Evolutionary conservation across 2,113 vertebrate species (phyloP), one percentile per base, ranked within the genome.

Genomic region (Pithys albifrons): DNA sequence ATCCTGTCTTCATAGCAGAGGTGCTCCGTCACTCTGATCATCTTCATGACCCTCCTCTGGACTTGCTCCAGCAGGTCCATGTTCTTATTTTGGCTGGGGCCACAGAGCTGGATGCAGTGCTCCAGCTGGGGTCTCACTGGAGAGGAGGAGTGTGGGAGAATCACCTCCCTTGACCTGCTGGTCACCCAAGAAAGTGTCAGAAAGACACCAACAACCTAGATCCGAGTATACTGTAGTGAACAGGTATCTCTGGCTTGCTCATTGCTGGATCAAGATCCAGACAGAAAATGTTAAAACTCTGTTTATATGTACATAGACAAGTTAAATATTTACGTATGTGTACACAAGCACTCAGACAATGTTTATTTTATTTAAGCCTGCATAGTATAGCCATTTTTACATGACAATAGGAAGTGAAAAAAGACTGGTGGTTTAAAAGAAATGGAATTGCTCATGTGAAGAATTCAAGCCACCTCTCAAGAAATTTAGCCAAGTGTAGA

Each of bases 221-320:
- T 69, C 23, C 43, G 75, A 69, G 33, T 33, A 48, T 61, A 75
- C 65, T 27, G 61, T 46, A 41, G 58, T 70, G 14, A 62, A 65
- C 59, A 39, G 22, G 5, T 54, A 37, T 27, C 37, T 75, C 58
- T 57, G n/a, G 28, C 33, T 71, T 75, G 58, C 64, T 93, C 7
- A 4, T 27, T 57, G 39, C 67, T 85, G 52, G 55, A 9, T 14
- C 33, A 33, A 74, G 61, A 61, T 45, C 54, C 28, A 51, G 64
- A 22, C 33, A 49, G 64, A 66, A 66, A 70, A 35, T 8, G 10
- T 37, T 7, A 66, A 74, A 19, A 24, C 14, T 62, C 10, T 59
- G 1, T 46, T 16, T 74, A 29, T 62, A 7, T 72, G 9, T 24
- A 23, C 3, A 6, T 13, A 39, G 13, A 5, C 0, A 0, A 35